Evolutionary conservation across 2,888 invertebrate species (phyloP), one percentile per base, ranked within the genome.

Genomic region (Drosophila buzzatii): DNA sequence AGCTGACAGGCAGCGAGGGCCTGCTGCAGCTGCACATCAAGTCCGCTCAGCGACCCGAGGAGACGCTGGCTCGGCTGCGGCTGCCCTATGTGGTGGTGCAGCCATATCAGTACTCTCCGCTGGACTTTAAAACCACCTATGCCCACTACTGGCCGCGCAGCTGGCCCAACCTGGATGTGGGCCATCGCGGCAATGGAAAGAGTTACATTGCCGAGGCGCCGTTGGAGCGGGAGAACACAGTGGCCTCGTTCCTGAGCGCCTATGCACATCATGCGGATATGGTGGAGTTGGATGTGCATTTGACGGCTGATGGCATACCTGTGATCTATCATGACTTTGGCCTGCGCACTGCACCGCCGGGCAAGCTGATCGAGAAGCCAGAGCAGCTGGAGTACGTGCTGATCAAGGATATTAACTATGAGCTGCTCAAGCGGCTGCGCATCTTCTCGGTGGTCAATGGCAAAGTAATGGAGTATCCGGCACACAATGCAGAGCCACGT

Each of bases 271-370:
- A 99, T 76, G 99, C 99, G 70, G 99, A 99, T 92, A 97, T 98
- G 95, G 97, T 99, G 53, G 99, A 99, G 93, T 97, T 99, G 94
- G 99, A 99, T 94, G 99, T 99, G 47, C 99, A 99, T 92, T 94
- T 99, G 74, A 98, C 98, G 74, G 98, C 98, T 93, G 99, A 99
- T 93, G 95, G 96, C 91, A 95, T 98, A 82, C 98, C 98, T 18
- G 97, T 99, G 68, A 96, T 99, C 87, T 99, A 99, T 94, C 99
- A 99, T 93, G 99, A 99, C 93, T 99, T 97, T 93, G 91, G 91
- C 0, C 74, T 92, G 55, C 96, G 97, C 92, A 98, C 99, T 18
- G 97, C 97, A 90, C 97, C 99, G 85, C 82, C 86, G 0, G 90
- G 90, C 41, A 91, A 91, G 63, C 62, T 67, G 47, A 97, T 97